Base-by-base conservation (phyloP, 2,113 vertebrate species). In the Tragelaphus scriptus region DNA sequence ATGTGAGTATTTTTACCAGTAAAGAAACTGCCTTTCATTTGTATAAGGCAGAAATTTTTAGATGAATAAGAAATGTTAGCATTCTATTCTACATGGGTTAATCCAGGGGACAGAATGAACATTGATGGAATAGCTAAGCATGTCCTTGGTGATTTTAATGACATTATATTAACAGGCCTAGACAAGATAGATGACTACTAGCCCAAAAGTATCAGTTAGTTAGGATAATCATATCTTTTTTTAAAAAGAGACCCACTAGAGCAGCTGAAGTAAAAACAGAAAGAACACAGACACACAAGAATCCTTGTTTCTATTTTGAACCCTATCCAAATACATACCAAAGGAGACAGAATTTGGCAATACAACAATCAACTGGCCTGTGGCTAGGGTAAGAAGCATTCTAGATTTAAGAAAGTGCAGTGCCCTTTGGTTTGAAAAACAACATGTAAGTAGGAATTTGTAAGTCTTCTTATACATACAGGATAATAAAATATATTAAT, bases 271-370 rank as follows among this genome's bases (percentile, higher is more conserved):
- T 85, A 23, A 96, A 95, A 1, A 36, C 65, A 44, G 63, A 91
- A 95, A 91, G 93, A 95, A 65, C 79, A 91, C 80, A 94, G 51
- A 93, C 77, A 98, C 98, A 94, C 55, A 97, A 85, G 94, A 91
- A 97, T 85, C 94, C 61, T 95, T 97, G 93, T 94, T 97, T 94
- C 95, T 89, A 21, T 71, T 88, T 89, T 98, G 97, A 98, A 93
- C 13, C n/a, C 12, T 59, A 51, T 95, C 98, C 97, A 98, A 95
- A 89, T 13, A 89, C 32, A 21, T n/a, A 97, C 95, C 93, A 94
- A 97, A 97, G 53, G 85, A 97, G 88, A 87, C 63, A 93, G 93
- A 85, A 81, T 97, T 56, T 97, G 85, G 89, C 95, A 97, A 84
- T 40, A 58, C 21, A 30, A 88, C 36, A 75, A 61, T 94, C 56